These are phyloP conservation scores for Cottoperca gobio DNA, from an alignment of 2,797 vertebrate species.

Conservation along the genomic window DNA sequence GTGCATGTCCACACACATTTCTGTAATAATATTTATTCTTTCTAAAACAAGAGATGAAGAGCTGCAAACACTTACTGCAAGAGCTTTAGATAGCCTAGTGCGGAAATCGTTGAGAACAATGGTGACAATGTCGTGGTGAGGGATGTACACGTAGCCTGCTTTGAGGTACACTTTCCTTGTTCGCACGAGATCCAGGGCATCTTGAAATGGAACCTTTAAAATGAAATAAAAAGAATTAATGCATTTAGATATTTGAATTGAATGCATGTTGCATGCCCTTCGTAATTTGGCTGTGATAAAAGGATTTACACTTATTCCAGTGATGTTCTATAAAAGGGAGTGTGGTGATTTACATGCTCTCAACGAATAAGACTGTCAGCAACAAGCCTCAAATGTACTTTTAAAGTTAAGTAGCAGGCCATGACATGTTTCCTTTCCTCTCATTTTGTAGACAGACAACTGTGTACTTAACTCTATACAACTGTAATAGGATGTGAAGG, in stretches of 20 bases:
- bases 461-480: slow-evolving; percentile 33
- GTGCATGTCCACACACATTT: too few relatives aligned
- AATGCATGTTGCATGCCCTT: neutral
- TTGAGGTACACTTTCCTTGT: slow-evolving; percentile 92
- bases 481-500: slow-evolving; percentile 19
- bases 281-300: neutral
- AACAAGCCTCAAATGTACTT: slow-evolving; percentile 35
- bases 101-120: slow-evolving; percentile 95
- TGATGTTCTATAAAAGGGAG: slow-evolving; percentile 4
- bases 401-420: slow-evolving; percentile 18
- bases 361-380: slow-evolving; percentile 1
- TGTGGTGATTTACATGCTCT: slow-evolving; percentile 32
- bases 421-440: neutral
- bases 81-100: slow-evolving; percentile 92
- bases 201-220: slow-evolving; percentile 93
- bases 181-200: slow-evolving; percentile 94
- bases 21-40: neutral
- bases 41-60: neutral
- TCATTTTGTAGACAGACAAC: slow-evolving; percentile 31
- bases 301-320: slow-evolving; percentile 12
- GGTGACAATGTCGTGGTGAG: slow-evolving; percentile 90
- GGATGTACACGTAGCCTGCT: slow-evolving; percentile 91
- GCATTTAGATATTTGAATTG: slow-evolving; percentile 7
- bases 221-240: neutral
- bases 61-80: slow-evolving; percentile 89